Conservation (phyloP, 2,113 vertebrate species). For the Gambusia affinis region DNA sequence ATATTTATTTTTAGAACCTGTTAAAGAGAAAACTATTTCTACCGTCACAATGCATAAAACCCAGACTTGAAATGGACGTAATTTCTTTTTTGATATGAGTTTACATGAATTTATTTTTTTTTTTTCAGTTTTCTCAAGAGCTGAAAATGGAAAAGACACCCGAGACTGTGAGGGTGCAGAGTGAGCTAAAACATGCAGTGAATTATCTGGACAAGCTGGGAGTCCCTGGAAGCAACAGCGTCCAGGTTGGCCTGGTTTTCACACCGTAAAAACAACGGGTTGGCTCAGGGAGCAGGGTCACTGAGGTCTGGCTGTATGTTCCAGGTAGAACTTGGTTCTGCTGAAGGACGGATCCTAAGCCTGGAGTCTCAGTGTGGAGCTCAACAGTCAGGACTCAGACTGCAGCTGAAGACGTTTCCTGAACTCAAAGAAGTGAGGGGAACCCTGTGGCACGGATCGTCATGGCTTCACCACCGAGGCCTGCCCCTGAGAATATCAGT, state of each 20-base stretch:
- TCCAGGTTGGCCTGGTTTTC: constrained; percentile 71
- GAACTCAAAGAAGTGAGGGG: constrained; percentile 70
- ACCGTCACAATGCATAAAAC: no score
- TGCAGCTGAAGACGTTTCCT: constrained; percentile 65
- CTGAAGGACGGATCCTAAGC: constrained; percentile 58
- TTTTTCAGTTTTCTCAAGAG: constrained; percentile 77
- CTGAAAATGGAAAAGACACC: constrained; percentile 61
- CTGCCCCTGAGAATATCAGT: constrained; percentile 78
- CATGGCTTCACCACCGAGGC: constrained; percentile 71
- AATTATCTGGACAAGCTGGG: constrained; percentile 67
- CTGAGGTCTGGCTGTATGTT: constrained; percentile 2
- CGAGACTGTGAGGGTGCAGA: constrained; percentile 62
- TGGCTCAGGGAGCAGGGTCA: no score
- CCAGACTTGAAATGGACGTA: no score
- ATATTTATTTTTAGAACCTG: no score
- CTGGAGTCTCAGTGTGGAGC: constrained; percentile 69
- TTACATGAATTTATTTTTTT: not conserved
- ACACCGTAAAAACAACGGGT: not conserved
- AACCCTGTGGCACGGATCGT: constrained; percentile 75
- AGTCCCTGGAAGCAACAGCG: constrained; percentile 71
- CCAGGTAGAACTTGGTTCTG: constrained; percentile 71
- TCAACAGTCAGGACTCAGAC: constrained; percentile 48
- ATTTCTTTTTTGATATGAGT: not conserved
- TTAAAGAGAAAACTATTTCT: no score
- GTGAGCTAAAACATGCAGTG: constrained; percentile 77